These are phyloP conservation scores for Erebia aethiops DNA, from an alignment of 2,888 invertebrate species.

Conservation along the genomic window DNA sequence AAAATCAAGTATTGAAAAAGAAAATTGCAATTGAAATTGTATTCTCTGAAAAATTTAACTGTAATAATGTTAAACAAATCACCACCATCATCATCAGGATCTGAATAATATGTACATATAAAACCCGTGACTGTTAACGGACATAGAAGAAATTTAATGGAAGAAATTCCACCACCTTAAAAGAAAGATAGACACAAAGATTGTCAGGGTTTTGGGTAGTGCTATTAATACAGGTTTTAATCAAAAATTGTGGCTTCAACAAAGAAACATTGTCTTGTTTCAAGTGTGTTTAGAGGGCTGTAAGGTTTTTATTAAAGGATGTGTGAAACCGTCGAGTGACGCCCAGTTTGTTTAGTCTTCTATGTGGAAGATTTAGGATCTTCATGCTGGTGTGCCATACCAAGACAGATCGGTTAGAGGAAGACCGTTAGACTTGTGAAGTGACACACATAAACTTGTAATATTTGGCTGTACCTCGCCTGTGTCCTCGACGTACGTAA, in stretches of 20 bases:
- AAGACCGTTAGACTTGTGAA: conserved; percentile 81
- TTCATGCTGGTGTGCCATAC: conserved; percentile 79
- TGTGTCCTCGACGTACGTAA: conserved; percentile 96
- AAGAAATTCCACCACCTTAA: conserved; percentile 78
- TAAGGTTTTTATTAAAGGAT: conserved; percentile 59
- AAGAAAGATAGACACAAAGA: conserved; percentile 57
- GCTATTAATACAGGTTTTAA: conserved; percentile 43
- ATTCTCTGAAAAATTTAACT: conserved; percentile 29
- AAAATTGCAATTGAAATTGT: conserved; percentile 14
- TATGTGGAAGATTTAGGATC: conserved; percentile 62
- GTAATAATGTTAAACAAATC: conserved; percentile 40
- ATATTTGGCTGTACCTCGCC: conserved; percentile 90
- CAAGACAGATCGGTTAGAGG: conserved; percentile 81
- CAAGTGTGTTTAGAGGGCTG: conserved; percentile 47
- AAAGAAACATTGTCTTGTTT: conserved; percentile 31
- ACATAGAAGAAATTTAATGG: conserved; percentile 60
- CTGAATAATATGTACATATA: conserved; percentile 60
- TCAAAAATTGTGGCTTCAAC: conserved; percentile 29
- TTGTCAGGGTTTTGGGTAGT: conserved; percentile 53
- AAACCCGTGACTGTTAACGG: conserved; percentile 66
- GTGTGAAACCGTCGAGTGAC: conserved; percentile 65
- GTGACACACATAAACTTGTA: conserved; percentile 71
- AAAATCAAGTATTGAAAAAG: conserved; percentile 10
- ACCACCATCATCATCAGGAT: conserved; percentile 34
- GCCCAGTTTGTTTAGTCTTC: conserved; percentile 67